Evolutionary conservation across 2,113 vertebrate species (phyloP), one percentile per base, ranked within the genome.

Genomic region (Columba livia): DNA sequence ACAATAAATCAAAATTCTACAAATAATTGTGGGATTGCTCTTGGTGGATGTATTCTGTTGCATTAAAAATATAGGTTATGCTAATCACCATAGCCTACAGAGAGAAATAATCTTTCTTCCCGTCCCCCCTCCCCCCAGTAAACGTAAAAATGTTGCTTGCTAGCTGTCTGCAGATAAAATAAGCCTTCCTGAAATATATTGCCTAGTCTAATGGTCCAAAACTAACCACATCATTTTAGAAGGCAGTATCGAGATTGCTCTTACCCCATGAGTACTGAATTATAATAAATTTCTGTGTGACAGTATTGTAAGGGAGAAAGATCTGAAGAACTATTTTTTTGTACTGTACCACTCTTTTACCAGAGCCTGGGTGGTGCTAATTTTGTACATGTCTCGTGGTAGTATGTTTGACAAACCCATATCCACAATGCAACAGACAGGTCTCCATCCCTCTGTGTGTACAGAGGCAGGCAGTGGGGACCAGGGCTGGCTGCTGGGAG

Each of bases 401-500:
- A 54, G 14, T 25, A 9, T 1, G 0, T 32, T 34, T 34, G 34
- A 15, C 34, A 50, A 90, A 36, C 7, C 4, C 1, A 0, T 19
- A 26, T 40, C 38, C 10, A 19, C 0, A 1, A 8, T 48, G 7
- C 6, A 57, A 6, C 2, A 6, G 61, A 5, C 2, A 4, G 1
- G 1, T 56, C 15, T 79, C 24, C 29, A 20, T 42, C 9, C 12
- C 3, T 53, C 3, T 24, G n/a, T 65, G 26, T 6, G 26, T 29
- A 9, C 13, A 0, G 9, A 42, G 31, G 34, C 17, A 54, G 28
- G 47, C 14, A 4, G 10, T 6, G 13, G 13, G 12, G 23, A 32
- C 47, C 26, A 28, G 53, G 3, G 20, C 54, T 69, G 15, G 3
- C 16, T 54, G 26, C 44, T 48, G 42, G 10, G 24, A 56, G 26